These are phyloP conservation scores for Eudemis profundana DNA, from an alignment of 2,888 invertebrate species.

Conservation along the genomic window DNA sequence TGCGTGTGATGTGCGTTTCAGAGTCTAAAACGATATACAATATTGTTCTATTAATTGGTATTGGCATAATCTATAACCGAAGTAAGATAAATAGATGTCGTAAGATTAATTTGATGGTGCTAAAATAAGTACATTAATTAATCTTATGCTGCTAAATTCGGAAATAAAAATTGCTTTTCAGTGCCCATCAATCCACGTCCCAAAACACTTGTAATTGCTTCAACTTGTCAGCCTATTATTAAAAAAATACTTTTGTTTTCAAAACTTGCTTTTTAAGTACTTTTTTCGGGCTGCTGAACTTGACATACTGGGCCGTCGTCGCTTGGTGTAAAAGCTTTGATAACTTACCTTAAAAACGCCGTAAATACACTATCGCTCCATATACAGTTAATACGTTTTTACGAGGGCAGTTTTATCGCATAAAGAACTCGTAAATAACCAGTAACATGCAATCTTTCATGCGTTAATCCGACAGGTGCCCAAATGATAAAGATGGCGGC, in stretches of 20 bases:
- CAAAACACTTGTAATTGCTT: neutral
- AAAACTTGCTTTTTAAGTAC: conserved; percentile 13
- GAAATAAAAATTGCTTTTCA: neutral
- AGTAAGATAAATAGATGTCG: too few relatives aligned
- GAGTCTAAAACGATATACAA: too few relatives aligned
- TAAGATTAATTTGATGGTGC: too few relatives aligned
- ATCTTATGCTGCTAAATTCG: neutral
- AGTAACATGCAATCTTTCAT: conserved; percentile 33
- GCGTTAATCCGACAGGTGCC: conserved; percentile 36
- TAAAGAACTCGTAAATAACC: conserved; percentile 35
- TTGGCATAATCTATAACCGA: too few relatives aligned
- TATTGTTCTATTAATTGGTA: too few relatives aligned
- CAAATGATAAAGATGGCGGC: conserved; percentile 26
- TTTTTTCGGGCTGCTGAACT: neutral
- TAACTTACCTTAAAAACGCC: neutral
- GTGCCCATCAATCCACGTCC: neutral
- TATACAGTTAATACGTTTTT: neutral
- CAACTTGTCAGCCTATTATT: neutral
- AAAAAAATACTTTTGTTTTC: conserved; percentile 4
- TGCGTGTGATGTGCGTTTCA: too few relatives aligned
- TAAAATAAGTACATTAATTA: neutral
- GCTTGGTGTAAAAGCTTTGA: neutral
- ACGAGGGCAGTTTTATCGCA: conserved; percentile 3
- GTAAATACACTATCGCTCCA: neutral
- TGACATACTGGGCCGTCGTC: conserved; percentile 3